Conservation (phyloP, 2,113 vertebrate species). For the Trachemys scripta region DNA sequence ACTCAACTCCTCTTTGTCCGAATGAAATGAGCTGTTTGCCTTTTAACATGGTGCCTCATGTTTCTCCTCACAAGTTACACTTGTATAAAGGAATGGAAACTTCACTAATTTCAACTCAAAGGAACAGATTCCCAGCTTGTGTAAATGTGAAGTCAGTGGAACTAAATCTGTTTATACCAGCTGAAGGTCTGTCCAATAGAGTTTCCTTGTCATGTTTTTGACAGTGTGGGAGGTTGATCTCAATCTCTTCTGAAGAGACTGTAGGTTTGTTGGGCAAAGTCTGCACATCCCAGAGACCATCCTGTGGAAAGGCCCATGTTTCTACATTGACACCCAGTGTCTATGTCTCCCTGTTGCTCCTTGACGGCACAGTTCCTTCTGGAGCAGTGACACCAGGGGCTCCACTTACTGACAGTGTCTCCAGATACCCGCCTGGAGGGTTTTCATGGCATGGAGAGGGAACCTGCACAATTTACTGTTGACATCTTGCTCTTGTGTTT, state of each 20-base stretch:
- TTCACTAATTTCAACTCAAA: not conserved
- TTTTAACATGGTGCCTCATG: not conserved
- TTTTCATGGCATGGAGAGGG: not conserved
- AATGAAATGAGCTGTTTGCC: not conserved
- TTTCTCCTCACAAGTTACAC: not conserved
- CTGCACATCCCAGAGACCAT: constrained; percentile 5
- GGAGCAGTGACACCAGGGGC: not conserved
- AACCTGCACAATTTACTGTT: not conserved
- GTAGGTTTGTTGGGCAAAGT: constrained; percentile 23
- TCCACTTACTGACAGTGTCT: constrained; percentile 23
- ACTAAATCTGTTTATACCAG: not conserved
- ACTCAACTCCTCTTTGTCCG: not conserved
- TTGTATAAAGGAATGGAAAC: not conserved
- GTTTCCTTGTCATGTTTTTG: not conserved
- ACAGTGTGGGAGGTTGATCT: not conserved
- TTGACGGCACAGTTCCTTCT: constrained; percentile 9
- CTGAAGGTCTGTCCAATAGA: not conserved
- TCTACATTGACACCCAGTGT: not conserved
- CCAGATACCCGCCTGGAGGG: not conserved
- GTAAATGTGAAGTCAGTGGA: not conserved
- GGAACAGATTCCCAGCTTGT: not conserved
- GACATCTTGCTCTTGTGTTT: too few relatives aligned
- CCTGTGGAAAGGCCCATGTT: constrained; percentile 24
- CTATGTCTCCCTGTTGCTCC: not conserved
- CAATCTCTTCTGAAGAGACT: not conserved